Evolutionary conservation across 2,113 vertebrate species (phyloP), one percentile per base, ranked within the genome.

Genomic region (Paratilapia polleni): DNA sequence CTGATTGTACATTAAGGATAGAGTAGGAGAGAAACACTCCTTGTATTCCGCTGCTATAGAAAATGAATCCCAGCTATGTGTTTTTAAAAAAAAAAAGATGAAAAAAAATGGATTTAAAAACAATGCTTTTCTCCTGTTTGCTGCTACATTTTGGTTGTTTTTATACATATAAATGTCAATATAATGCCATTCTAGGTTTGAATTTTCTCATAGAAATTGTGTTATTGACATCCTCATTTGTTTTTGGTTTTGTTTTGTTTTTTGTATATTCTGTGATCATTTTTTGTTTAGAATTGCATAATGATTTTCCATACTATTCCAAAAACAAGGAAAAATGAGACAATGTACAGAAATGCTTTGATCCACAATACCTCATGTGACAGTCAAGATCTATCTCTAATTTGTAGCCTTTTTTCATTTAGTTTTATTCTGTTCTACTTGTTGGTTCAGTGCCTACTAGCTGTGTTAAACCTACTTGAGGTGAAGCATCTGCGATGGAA

Each of bases 361-460:
- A 94, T 97, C 96, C 96, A 97, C 95, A 95, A 97, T 99, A 99
- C 98, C 98, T 99, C 98, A 98, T 96, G 95, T 96, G 96, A 97
- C 96, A 96, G 96, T 97, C 95, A 85, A 96, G 95, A 96, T 96
- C 38, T 94, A 91, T 91, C 78, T 95, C 85, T 95, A 87, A 93
- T 95, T 85, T 84, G 77, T 95, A 96, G 95, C 95, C 94, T 95
- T 95, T 93, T 74, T 13, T 12, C 66, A 12, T 89, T 81, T 78
- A 86, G 73, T 86, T 88, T 89, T 86, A 81, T 93, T 91, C 85
- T 95, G 62, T 93, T 93, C 66, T 87, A 84, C 81, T 85, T 86
- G 85, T 85, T 94, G 95, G 95, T 94, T 95, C 94, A 92, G 89
- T 96, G 95, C 95, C 95, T 96, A 92, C 92, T 92, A 93, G 95